Evolutionary conservation across 2,113 vertebrate species (phyloP).

Genomic region (Tiliqua scincoides): DNA sequence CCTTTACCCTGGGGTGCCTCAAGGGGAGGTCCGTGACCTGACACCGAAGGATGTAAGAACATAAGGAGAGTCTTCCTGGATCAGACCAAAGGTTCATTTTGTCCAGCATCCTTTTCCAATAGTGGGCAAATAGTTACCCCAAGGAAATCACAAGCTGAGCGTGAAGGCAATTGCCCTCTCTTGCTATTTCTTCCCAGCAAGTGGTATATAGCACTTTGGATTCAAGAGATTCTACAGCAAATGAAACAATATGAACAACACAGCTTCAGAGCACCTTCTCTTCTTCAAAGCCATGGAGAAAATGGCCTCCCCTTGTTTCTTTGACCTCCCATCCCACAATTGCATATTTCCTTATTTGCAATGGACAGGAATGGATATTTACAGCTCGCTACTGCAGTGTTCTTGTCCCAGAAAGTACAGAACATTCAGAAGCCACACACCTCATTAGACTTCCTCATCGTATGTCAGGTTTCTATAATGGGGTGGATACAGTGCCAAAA

Average conservation of each 20-base stretch:
- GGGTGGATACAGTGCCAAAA: constrained; percentile 9
- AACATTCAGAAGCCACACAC: neutral
- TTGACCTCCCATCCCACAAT: neutral
- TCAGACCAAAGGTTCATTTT: too few species aligned
- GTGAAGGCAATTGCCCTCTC: neutral
- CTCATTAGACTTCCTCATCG: constrained; percentile 9
- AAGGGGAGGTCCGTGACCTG: too few species aligned
- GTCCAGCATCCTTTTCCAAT: too few species aligned
- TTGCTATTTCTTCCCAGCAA: neutral
- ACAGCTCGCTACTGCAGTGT: neutral
- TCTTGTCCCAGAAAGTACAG: constrained; percentile 22
- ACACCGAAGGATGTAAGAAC: neutral
- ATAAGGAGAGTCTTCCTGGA: neutral
- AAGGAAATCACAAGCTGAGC: neutral
- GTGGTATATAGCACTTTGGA: neutral
- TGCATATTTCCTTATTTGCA: constrained; percentile 7
- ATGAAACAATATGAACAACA: neutral
- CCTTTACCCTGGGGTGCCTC: too few species aligned
- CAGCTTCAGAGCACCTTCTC: constrained; percentile 33
- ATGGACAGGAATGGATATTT: constrained; percentile 33
- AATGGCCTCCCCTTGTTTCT: neutral
- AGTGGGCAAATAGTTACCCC: neutral
- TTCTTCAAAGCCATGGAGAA: constrained; percentile 4
- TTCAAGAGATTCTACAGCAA: constrained; percentile 4
- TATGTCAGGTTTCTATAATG: constrained; percentile 1